A percentile compares a stretch with the other conserved stretches of the same genome.
phyloP scores from a whole-genome alignment of 2,888 invertebrate genomes.

The Drepanosiphum platanoidis region DNA sequence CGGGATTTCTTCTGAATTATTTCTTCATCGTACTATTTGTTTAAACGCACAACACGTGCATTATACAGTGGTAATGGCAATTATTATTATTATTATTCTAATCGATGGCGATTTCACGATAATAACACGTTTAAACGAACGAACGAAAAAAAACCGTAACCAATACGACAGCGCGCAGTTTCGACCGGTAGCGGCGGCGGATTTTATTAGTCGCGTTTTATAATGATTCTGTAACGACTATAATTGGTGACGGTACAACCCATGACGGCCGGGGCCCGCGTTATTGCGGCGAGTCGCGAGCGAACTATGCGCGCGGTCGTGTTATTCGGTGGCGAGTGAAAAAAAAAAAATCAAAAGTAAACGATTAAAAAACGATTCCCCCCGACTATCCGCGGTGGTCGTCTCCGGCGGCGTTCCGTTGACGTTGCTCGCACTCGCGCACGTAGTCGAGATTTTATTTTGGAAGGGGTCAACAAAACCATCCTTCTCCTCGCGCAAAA shows the following conservation, averaged over 20 bases:
- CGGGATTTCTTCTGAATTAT: too few species aligned
- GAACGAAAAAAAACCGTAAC: constrained; percentile 5
- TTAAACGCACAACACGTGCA: background rate
- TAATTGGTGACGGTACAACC: background rate
- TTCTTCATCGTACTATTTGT: too few species aligned
- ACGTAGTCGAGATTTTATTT: too few species aligned
- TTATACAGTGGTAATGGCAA: background rate
- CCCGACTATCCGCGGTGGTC: too few species aligned
- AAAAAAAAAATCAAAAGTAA: too few species aligned
- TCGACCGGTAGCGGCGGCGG: background rate
- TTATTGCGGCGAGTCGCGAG: background rate
- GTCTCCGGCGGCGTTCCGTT: background rate
- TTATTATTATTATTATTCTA: background rate
- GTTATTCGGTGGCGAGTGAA: too few species aligned
- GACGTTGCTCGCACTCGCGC: too few species aligned
- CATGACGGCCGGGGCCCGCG: background rate
- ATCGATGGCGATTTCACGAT: background rate
- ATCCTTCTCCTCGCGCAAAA: too few species aligned
- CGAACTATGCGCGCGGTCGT: too few species aligned
- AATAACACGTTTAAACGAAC: background rate
- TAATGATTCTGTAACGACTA: background rate
- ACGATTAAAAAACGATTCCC: background rate
- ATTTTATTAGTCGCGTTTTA: background rate
- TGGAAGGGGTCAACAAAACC: too few species aligned
- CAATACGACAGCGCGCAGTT: background rate